A percentile compares a stretch with the other conserved stretches of the same genome.
Conservation (phyloP, 2,888 invertebrate species). For the Muschampia plurimacula region DNA sequence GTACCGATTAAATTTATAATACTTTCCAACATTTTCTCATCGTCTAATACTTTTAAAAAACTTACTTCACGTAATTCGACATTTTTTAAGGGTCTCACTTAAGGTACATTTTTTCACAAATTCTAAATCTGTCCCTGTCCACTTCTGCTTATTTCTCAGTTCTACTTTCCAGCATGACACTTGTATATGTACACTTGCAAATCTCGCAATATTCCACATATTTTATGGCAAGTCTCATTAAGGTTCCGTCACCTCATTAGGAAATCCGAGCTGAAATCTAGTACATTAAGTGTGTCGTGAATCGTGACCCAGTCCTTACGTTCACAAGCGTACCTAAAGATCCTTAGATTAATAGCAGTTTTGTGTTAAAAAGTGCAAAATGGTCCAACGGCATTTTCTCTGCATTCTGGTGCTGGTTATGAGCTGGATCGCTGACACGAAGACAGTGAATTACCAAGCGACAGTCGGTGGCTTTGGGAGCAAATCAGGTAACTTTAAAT, state of each 20-base stretch:
- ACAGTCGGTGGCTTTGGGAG: constrained; percentile 58
- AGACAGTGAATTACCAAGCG: constrained; percentile 67
- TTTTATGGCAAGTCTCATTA: constrained; percentile 29
- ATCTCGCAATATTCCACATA: constrained; percentile 16
- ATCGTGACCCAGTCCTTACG: constrained; percentile 16
- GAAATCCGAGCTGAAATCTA: constrained; percentile 34
- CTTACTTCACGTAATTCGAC: background rate
- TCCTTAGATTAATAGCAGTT: constrained; percentile 18
- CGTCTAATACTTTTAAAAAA: background rate
- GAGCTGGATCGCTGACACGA: constrained; percentile 68
- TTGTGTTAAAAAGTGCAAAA: constrained; percentile 50
- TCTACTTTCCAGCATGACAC: background rate
- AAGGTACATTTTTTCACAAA: background rate
- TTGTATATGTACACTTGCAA: background rate
- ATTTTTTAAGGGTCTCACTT: background rate
- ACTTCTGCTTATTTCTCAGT: background rate
- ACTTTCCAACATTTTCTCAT: no score
- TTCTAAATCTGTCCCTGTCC: background rate
- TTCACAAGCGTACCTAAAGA: constrained; percentile 36
- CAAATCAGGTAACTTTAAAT: constrained; percentile 69
- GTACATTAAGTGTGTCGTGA: constrained; percentile 21
- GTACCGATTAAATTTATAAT: no score
- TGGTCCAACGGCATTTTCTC: constrained; percentile 64
- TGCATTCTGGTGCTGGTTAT: constrained; percentile 63
- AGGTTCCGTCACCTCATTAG: constrained; percentile 56